Evolutionary conservation across 2,113 vertebrate species (phyloP), one percentile per base, ranked within the genome.

Genomic region (Forbesichthys agassizii): DNA sequence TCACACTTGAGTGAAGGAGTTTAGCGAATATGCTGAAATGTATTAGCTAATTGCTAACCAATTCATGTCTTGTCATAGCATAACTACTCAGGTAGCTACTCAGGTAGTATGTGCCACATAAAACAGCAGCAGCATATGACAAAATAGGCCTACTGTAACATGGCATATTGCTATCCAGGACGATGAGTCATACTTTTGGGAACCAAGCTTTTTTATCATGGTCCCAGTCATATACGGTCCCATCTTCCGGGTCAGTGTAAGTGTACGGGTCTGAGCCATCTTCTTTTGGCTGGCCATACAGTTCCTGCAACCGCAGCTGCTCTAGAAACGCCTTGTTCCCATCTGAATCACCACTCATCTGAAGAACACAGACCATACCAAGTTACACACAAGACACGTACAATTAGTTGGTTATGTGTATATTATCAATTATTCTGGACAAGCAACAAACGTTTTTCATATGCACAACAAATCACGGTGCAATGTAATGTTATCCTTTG

Each of bases 121-220:
- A 27, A 27, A 27, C 27, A 27, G 27, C 27, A 27, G 27, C 27
- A 27, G 27, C 27, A 20, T 20, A 51, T 9, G 9, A 14, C 49
- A 52, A 12, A 52, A 14, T 12, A 11, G 10, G 10, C 11, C 13
- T 14, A 52, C 10, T 12, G 49, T 7, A 42, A 42, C 33, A 3
- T 18, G 10, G 14, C 20, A 62, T 11, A 53, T 33, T 46, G 33
- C 18, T 18, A 59, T 69, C 0, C 8, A 52, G 52, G 49, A 5
- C 55, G 42, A 62, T 12, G 3, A 14, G 1, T 51, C 87, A 12
- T 91, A 98, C 96, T 93, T 96, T 98, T 11, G 96, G 97, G 77
- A 98, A 98, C 96, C 96, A 98, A 67, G 96, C 97, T 69, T 95
- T 96, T 91, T 95, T 98, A 27, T 96, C 94, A 7, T 90, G 88